Evolutionary conservation across 2,797 vertebrate genomes (phyloP), one percentile per base, ranked within the genome.

Genomic region (Menidia menidia): DNA sequence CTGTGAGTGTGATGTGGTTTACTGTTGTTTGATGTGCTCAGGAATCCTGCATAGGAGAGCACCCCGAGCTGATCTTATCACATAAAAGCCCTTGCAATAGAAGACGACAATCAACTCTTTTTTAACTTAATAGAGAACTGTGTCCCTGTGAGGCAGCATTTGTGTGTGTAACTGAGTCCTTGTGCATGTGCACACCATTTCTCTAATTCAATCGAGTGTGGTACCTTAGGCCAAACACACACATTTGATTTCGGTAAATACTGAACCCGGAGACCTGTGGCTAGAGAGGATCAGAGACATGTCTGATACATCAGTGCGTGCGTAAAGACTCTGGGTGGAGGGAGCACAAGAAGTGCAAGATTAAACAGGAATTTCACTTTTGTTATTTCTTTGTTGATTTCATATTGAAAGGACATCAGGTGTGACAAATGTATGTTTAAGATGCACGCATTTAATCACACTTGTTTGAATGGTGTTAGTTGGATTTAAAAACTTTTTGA

Each of bases 1-100:
- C 91, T 93, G 89, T 83, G 78, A 80, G 86, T 93, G 85, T 90
- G 88, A 91, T 92, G 89, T 91, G 90, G 90, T 91, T 89, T 86
- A 75, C 84, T 84, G 83, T 88, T 87, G 92, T 92, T 93, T 94
- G 91, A 93, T 93, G 90, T 89, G 84, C 81, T 79, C 85, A 91
- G 87, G 87, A 93, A 90, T 89, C 78, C 88, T 88, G 83, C 82
- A 88, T 89, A 89, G 78, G 78, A 90, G 87, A 90, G 85, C 80
- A 91, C 87, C 85, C 75, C 48, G 60, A 89, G 82, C 79, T 18
- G 90, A 90, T 93, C 90, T 92, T 91, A 94, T 93, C 92, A 87
- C 88, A 87, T 89, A 92, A 92, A 92, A 92, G 89, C 85, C 75
- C 64, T 84, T 7, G 81, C 87, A 68, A 83, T 87, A 77, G 89